Conservation (phyloP, 2,888 invertebrate species). For the Actias luna region DNA sequence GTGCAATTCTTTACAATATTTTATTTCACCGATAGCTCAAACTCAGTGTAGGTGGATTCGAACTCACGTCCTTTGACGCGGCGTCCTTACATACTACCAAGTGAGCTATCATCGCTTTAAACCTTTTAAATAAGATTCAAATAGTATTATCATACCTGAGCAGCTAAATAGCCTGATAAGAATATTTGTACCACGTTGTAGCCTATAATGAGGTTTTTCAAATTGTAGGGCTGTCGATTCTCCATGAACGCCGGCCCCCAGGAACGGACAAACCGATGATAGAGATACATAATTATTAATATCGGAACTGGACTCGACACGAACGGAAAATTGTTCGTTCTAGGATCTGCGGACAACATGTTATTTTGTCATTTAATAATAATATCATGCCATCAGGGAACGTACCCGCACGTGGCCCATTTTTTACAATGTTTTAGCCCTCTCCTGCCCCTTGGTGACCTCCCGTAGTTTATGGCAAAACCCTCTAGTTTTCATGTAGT, state of each 20-base stretch:
- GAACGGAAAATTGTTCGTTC: slow-evolving; percentile 78
- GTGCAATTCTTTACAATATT: no score
- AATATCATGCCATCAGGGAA: no score
- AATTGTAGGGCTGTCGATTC: slow-evolving; percentile 81
- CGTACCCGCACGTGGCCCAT: no score
- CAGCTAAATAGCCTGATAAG: slow-evolving; percentile 66
- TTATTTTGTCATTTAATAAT: not conserved
- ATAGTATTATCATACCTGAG: slow-evolving; percentile 60
- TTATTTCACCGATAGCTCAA: no score
- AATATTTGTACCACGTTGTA: slow-evolving; percentile 86
- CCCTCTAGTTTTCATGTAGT: no score
- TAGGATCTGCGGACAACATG: slow-evolving; percentile 76
- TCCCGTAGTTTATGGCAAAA: no score
- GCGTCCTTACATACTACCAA: no score
- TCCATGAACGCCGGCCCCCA: slow-evolving; percentile 86
- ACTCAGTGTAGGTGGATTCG: no score
- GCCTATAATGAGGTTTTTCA: slow-evolving; percentile 81
- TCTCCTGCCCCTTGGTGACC: no score
- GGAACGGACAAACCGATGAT: slow-evolving; percentile 79
- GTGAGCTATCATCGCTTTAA: no score
- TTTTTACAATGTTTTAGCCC: no score
- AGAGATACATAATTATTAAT: slow-evolving; percentile 68
- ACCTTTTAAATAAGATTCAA: not conserved
- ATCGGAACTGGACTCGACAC: slow-evolving; percentile 72
- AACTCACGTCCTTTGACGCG: no score